Percentiles rank a stretch among this genome's conserved stretches.
Conservation (phyloP, 2,113 vertebrate species). For the Eurystomus gularis region DNA sequence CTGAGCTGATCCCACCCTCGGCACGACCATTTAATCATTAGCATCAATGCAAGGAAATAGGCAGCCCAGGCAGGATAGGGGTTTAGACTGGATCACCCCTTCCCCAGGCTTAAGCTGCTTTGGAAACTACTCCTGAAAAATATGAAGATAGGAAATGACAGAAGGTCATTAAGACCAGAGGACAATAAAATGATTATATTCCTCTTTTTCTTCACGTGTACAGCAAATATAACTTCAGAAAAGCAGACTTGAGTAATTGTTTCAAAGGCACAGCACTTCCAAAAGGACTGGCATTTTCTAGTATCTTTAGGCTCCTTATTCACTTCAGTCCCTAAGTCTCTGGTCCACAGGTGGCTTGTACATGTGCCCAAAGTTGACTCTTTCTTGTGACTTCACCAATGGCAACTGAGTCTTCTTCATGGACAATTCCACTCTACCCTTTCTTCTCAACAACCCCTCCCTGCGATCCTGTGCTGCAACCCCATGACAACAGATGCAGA, state of each 20-base stretch:
- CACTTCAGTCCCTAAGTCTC: not conserved
- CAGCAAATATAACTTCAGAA: not conserved
- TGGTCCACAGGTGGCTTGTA: not conserved
- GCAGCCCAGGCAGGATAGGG: not conserved
- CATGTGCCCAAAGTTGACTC: not conserved
- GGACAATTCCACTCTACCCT: not conserved
- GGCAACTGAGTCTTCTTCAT: accelerated
- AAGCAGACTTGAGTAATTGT: not conserved
- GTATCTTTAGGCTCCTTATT: not conserved
- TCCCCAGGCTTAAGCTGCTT: not conserved
- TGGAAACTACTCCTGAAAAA: not conserved
- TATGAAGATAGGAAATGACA: not conserved
- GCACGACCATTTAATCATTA: not conserved
- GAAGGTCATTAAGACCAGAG: not conserved
- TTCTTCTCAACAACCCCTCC: not conserved
- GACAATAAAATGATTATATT: not conserved
- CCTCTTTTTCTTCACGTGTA: not conserved
- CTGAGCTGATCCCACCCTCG: not conserved
- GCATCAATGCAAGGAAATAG: not conserved
- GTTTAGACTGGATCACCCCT: not conserved
- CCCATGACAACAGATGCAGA: accelerated
- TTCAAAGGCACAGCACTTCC: not conserved
- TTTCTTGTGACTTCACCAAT: not conserved
- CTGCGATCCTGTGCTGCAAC: accelerated
- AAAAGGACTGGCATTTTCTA: not conserved